Conservation (phyloP, 2,888 invertebrate species). For the Drosophila subquinaria region DNA sequence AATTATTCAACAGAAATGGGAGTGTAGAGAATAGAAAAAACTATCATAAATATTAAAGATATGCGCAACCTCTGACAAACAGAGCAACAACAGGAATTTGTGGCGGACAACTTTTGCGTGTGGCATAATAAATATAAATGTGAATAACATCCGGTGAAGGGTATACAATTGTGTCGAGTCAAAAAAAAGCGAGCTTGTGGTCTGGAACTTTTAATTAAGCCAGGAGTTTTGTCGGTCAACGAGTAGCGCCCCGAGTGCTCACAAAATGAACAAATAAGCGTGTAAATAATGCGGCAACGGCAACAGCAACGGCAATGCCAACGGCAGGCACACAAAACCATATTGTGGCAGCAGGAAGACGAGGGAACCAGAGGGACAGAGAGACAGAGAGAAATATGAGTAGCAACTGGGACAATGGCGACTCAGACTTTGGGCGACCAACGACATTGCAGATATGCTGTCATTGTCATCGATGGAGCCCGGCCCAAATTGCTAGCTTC, state of each 20-base stretch:
- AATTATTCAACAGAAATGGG: conserved; percentile 11
- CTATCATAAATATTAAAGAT: conserved; percentile 33
- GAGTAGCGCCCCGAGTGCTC: conserved; percentile 55
- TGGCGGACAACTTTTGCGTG: conserved; percentile 9
- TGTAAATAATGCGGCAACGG: conserved; percentile 73
- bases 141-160: conserved; percentile 21
- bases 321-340: conserved; percentile 35
- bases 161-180: conserved; percentile 24
- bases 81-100: conserved; percentile 1
- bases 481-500: conserved; percentile 59
- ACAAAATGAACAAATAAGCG: conserved; percentile 77
- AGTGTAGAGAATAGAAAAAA: conserved; percentile 8
- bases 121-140: conserved; percentile 30
- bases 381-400: conserved; percentile 67
- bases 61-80: background rate
- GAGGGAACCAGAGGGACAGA: conserved; percentile 22
- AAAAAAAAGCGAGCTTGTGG: conserved; percentile 46
- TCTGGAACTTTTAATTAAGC: conserved; percentile 72
- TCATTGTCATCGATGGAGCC: conserved; percentile 50
- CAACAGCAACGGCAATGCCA: conserved; percentile 63
- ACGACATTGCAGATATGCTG: conserved; percentile 38
- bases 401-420: conserved; percentile 44
- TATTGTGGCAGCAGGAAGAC: conserved; percentile 38
- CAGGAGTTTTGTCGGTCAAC: conserved; percentile 37
- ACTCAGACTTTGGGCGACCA: conserved; percentile 36